These are phyloP conservation scores for Pipistrellus pygmaeus DNA, from an alignment of 2,797 vertebrate species.

Conservation along the genomic window DNA sequence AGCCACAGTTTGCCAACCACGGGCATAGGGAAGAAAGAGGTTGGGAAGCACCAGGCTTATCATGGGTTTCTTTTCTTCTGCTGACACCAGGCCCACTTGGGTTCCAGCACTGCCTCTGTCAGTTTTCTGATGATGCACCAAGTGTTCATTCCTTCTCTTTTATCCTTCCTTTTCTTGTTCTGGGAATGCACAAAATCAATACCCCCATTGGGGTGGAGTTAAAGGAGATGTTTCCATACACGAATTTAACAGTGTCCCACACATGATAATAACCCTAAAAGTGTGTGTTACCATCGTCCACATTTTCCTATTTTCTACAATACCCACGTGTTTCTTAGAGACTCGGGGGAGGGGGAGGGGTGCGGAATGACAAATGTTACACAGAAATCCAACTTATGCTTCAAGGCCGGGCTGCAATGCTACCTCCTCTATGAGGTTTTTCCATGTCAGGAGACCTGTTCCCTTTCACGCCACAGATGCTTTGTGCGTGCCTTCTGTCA, in stretches of 20 bases:
- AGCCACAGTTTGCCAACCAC: too few species aligned
- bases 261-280: not conserved
- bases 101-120: not conserved
- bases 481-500: not conserved
- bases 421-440: not conserved
- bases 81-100: not conserved
- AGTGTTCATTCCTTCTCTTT: not conserved
- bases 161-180: not conserved
- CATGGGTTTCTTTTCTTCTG: not conserved
- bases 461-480: not conserved
- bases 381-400: not conserved
- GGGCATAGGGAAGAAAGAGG: too few species aligned
- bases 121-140: not conserved
- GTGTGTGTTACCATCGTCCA: not conserved
- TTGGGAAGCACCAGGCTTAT: not conserved
- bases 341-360: not conserved
- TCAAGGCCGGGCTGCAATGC: not conserved
- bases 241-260: not conserved
- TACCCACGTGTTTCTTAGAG: not conserved
- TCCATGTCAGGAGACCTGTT: not conserved
- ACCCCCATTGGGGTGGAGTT: not conserved
- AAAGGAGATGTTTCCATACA: not conserved
- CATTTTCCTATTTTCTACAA: constrained; percentile 17
- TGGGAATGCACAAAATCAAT: not conserved
- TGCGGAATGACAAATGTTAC: not conserved